These are phyloP conservation scores for Notamacropus eugenii DNA, from an alignment of 2,797 vertebrate genomes.

Conservation along the genomic window DNA sequence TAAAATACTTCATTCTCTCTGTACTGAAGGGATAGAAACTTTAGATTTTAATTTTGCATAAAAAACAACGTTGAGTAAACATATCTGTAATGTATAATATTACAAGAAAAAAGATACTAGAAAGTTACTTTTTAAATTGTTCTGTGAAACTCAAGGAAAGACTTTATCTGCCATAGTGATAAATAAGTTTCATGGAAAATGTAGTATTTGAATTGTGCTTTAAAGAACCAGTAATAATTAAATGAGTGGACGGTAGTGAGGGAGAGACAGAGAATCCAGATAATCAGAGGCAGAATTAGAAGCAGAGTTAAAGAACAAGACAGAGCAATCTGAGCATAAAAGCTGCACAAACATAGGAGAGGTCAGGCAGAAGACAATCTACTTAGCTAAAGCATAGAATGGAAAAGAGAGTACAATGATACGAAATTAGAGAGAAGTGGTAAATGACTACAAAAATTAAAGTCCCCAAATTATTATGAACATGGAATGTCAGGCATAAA, in stretches of 20 bases:
- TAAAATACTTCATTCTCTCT: neutral
- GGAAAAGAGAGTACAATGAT: no score
- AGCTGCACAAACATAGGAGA: neutral
- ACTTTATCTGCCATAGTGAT: neutral
- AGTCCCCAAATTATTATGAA: no score
- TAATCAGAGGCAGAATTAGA: no score
- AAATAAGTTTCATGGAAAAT: neutral
- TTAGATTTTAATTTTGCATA: neutral
- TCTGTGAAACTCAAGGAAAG: neutral
- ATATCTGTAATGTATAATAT: neutral
- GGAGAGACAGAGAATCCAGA: no score
- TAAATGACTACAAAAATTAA: no score
- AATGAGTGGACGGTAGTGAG: no score
- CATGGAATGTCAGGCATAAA: no score
- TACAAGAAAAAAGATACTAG: neutral
- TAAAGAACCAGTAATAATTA: no score
- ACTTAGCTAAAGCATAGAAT: neutral
- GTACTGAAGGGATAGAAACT: neutral
- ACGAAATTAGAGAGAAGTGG: no score
- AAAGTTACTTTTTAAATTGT: neutral
- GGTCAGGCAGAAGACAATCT: neutral
- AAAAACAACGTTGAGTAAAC: neutral
- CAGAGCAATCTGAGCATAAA: neutral
- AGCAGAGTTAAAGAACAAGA: neutral
- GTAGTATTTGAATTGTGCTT: no score